Base-by-base conservation (phyloP, 2,888 invertebrate species). In the Lissocephala sabroskyi region DNA sequence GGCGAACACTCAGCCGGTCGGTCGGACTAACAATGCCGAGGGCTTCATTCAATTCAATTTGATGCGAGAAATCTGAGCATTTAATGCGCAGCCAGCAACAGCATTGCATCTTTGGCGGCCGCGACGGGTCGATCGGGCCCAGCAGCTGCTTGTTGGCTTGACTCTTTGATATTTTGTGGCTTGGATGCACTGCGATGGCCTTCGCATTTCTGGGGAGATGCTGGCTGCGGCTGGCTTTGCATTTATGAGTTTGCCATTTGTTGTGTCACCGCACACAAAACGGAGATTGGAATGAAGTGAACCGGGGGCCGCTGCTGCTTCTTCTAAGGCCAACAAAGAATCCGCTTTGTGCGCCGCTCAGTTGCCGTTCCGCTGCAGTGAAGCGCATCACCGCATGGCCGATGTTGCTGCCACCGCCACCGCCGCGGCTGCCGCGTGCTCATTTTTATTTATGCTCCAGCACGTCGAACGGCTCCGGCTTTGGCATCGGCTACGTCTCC, bases 31-130 rank as follows among this genome's bases (percentile, higher is more conserved):
- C 68, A 73, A 65, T 62, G 62, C 57, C 35, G 62, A 58, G 65
- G 62, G 62, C 68, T 68, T 62, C 62, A 73, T 73, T 65, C 68
- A 67, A 71, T 71, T 71, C 71, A 65, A 65, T 65, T 65, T 65
- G 53, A 62, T 65, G 62, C 54, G 65, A 60, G 70, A 70, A 70
- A 68, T 68, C 73, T 68, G 62, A 63, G 60, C 68, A 60, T 68
- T 71, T 62, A 68, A 71, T 68, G 62, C 70, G 66, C 70, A 29
- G 42, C 42, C 18, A 11, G 5, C 43, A 13, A 4, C 26, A 18
- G 4, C 18, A 42, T 18, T 26, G 41, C 2, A 7, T 11, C 41
- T 30, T 11, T 17, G 16, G n/a, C 18, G 3, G 3, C 26, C 28
- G 26, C 19, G 23, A 41, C 7, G 9, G n/a, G 11, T 13, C 18